Evolutionary conservation across 2,888 invertebrate species (phyloP).

Genomic region (Agrotis exclamationis): DNA sequence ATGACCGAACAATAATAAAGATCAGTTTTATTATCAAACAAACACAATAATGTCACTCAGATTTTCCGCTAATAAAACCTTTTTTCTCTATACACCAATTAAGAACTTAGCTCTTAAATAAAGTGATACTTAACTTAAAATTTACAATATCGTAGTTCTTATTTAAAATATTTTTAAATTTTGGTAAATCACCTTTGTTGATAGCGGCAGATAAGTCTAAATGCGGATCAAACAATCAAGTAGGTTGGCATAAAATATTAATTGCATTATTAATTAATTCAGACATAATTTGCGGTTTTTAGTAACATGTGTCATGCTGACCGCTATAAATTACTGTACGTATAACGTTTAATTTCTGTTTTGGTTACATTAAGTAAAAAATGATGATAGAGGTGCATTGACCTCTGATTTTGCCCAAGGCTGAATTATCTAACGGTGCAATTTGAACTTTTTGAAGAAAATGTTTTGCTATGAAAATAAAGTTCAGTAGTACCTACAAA

Average conservation of each 20-base stretch:
- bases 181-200: conserved; percentile 24
- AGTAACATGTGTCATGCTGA: conserved; percentile 9
- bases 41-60: conserved; percentile 21
- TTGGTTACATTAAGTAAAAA: neutral
- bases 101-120: conserved; percentile 48
- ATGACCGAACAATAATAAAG: conserved; percentile 11
- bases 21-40: conserved; percentile 7
- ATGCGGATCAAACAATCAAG: conserved; percentile 13
- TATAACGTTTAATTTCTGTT: conserved; percentile 19
- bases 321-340: conserved; percentile 34
- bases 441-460: neutral
- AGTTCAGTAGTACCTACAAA: too few relatives aligned
- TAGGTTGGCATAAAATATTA: conserved; percentile 29
- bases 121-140: conserved; percentile 25
- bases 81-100: conserved; percentile 28
- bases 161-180: conserved; percentile 16
- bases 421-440: neutral
- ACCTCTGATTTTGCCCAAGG: neutral
- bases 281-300: conserved; percentile 19
- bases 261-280: conserved; percentile 40
- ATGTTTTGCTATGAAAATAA: too few relatives aligned
- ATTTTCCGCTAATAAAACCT: conserved; percentile 39
- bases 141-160: conserved; percentile 26
- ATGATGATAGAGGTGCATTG: neutral
- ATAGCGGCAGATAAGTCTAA: neutral